Evolutionary conservation across 2,113 vertebrate species (phyloP).

Genomic region (Salvelinus sp.): DNA sequence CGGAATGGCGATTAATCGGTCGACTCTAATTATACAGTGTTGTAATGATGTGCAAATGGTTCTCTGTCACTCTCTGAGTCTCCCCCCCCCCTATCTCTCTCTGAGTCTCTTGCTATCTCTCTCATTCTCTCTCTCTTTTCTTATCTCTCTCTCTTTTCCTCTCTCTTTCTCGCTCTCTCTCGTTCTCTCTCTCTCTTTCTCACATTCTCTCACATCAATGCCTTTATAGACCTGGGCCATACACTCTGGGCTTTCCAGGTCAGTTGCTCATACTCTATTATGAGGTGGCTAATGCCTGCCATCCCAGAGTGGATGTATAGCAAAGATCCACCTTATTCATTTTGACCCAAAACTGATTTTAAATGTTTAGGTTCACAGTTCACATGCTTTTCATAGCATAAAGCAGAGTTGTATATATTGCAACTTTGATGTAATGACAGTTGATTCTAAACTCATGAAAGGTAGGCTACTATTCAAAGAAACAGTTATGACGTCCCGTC

Average conservation of each 20-base stretch:
- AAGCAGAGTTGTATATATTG: not conserved
- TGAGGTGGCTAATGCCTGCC: constrained; percentile 14
- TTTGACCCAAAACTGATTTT: not conserved
- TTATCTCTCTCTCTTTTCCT: too few relatives aligned
- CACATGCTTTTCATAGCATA: not conserved
- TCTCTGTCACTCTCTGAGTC: too few relatives aligned
- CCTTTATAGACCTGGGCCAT: too few relatives aligned
- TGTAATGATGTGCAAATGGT: too few relatives aligned
- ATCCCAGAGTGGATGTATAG: constrained; percentile 1
- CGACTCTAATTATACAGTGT: too few relatives aligned
- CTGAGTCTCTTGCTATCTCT: too few relatives aligned
- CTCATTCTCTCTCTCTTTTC: too few relatives aligned
- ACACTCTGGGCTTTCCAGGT: constrained; percentile 50
- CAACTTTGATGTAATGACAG: not conserved
- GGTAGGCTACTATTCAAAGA: not conserved
- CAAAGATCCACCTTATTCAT: not conserved
- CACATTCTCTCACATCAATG: constrained; percentile 29
- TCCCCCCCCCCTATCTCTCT: too few relatives aligned
- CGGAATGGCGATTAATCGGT: too few relatives aligned
- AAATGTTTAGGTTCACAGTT: not conserved
- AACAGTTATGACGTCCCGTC: constrained; percentile 16
- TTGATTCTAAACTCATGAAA: not conserved
- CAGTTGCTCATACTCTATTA: constrained; percentile 43
- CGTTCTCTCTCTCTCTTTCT: too few relatives aligned
- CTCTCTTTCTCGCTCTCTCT: constrained; percentile 10